Conservation (phyloP, 2,797 vertebrate genomes). For the Enteromius trimaculatus region DNA sequence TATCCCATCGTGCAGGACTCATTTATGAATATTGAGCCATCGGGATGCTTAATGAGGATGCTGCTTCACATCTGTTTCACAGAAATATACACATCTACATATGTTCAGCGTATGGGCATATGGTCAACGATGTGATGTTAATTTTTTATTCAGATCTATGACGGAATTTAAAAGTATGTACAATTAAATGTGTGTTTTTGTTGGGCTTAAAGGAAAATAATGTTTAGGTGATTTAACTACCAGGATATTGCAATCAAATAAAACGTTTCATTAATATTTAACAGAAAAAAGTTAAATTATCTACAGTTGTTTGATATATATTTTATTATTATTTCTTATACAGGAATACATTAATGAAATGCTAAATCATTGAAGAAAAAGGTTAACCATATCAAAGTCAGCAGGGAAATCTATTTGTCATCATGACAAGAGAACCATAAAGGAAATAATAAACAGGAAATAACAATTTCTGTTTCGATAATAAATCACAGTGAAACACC, state of each 20-base stretch:
- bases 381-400: neutral
- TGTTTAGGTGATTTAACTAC: neutral
- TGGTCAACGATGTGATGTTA: neutral
- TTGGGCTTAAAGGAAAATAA: neutral
- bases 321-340: neutral
- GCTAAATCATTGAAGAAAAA: neutral
- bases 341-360: neutral
- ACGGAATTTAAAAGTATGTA: neutral
- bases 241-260: neutral
- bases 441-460: neutral
- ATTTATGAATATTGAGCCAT: constrained; percentile 36
- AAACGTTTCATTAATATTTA: neutral
- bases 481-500: neutral
- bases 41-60: constrained; percentile 32
- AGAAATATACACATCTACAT: constrained; percentile 27
- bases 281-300: neutral
- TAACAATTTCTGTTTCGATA: neutral
- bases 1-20: constrained; percentile 32
- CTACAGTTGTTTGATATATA: neutral
- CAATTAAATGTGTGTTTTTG: neutral
- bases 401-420: neutral
- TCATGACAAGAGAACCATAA: neutral
- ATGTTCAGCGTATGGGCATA: constrained; percentile 1
- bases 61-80: constrained; percentile 30
- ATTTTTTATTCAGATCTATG: neutral